phyloP scores from a whole-genome alignment of 2,797 vertebrate genomes.

The Vespertilio murinus region DNA sequence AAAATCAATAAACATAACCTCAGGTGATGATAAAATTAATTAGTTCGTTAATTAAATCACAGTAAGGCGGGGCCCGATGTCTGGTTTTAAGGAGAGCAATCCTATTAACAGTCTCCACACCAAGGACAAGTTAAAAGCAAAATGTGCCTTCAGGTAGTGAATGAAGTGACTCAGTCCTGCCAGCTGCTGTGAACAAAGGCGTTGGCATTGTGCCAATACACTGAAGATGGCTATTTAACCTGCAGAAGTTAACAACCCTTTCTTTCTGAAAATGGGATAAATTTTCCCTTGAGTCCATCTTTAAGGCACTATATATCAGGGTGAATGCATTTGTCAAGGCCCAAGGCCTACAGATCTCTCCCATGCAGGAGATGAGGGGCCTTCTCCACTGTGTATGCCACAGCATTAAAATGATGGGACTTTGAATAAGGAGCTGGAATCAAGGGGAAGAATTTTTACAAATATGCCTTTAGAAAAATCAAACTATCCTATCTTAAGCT shows the following conservation, averaged over 20 bases:
- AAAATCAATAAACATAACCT: background rate
- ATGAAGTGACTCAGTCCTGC: background rate
- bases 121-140: background rate
- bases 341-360: background rate
- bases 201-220: background rate
- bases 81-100: background rate
- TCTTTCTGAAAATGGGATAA: background rate
- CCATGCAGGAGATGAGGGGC: background rate
- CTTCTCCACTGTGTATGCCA: background rate
- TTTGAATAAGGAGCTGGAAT: background rate
- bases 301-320: background rate
- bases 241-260: background rate
- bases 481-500: background rate
- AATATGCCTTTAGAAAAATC: slow-evolving; percentile 18
- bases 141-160: background rate
- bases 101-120: background rate
- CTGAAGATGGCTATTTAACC: background rate
- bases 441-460: background rate
- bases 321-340: background rate
- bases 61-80: background rate
- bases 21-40: background rate
- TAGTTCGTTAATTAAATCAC: background rate
- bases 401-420: background rate
- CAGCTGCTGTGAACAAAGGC: background rate
- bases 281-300: background rate